Conservation (phyloP, 2,888 invertebrate species). For the Metopia argyrocephala region DNA sequence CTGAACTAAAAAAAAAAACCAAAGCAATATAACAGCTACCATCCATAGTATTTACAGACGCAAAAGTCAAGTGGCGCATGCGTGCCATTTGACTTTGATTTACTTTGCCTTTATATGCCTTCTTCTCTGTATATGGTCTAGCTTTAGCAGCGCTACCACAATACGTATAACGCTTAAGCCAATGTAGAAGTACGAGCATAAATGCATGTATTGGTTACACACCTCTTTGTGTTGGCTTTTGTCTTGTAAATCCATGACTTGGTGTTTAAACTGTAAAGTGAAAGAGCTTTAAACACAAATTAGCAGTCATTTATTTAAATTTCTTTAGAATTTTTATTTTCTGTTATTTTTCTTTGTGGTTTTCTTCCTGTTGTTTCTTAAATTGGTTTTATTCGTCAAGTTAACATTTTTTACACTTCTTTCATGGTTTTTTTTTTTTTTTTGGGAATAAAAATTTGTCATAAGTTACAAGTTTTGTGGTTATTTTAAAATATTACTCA, state of each 20-base stretch:
- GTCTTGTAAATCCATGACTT: conserved; percentile 15
- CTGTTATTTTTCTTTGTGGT: conserved; percentile 11
- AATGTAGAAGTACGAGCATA: too few species aligned
- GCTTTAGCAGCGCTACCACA: too few species aligned
- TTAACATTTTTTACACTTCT: background rate
- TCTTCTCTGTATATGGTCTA: too few species aligned
- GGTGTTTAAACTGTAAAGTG: conserved; percentile 41
- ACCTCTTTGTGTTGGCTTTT: conserved; percentile 4
- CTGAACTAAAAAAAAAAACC: background rate
- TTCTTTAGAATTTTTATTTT: conserved; percentile 37
- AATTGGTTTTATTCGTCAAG: too few species aligned
- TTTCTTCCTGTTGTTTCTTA: conserved; percentile 25
- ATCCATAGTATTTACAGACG: conserved; percentile 3
- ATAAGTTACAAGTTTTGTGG: conserved; percentile 34
- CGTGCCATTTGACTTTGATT: conserved; percentile 57
- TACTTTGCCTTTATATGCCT: conserved; percentile 3
- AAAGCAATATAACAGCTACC: background rate
- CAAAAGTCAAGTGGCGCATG: conserved; percentile 60
- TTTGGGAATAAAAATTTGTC: conserved; percentile 11
- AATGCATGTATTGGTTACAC: too few species aligned
- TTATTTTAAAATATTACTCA: too few species aligned
- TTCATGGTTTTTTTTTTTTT: background rate
- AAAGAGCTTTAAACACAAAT: conserved; percentile 47
- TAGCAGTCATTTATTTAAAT: conserved; percentile 52
- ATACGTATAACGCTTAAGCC: too few species aligned